Percentiles rank a stretch among this genome's conserved stretches.
These are phyloP conservation scores for Nylanderia fulva DNA, from an alignment of 1,140 invertebrate genomes.

Conservation along the genomic window DNA sequence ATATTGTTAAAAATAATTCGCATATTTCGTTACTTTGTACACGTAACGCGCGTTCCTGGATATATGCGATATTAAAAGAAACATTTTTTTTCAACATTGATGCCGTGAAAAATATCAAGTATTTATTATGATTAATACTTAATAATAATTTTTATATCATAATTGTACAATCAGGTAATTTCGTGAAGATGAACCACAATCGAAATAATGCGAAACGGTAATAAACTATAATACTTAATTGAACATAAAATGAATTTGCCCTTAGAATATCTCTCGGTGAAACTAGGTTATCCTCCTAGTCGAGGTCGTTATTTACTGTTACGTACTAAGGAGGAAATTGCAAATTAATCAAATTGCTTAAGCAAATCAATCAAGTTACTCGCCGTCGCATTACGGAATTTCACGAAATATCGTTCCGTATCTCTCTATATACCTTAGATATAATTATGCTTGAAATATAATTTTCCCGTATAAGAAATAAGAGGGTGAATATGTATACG, in stretches of 20 bases:
- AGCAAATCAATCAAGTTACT: slow-evolving; percentile 34
- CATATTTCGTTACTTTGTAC: slow-evolving; percentile 19
- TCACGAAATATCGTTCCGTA: slow-evolving; percentile 19
- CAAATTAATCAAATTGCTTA: slow-evolving; percentile 49
- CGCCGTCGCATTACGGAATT: slow-evolving; percentile 4
- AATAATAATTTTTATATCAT: too few relatives aligned
- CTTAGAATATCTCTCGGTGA: background rate
- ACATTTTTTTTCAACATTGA: background rate
- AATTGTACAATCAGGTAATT: background rate
- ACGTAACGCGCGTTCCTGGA: slow-evolving; percentile 10
- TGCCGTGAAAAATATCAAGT: slow-evolving; percentile 9
- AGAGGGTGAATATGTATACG: background rate
- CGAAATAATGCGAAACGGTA: background rate
- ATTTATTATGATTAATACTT: too few relatives aligned
- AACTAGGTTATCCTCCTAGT: slow-evolving; percentile 18
- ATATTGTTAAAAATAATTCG: slow-evolving; percentile 50
- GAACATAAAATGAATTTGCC: slow-evolving; percentile 21
- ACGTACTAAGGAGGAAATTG: slow-evolving; percentile 38
- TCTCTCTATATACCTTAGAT: background rate
- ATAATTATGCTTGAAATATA: slow-evolving; percentile 51
- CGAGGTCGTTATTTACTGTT: slow-evolving; percentile 20
- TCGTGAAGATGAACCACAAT: background rate
- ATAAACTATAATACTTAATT: background rate
- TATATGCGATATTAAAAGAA: slow-evolving; percentile 33
- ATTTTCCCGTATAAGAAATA: slow-evolving; percentile 50